These are phyloP conservation scores for Dysidea cf. avara DNA, from an alignment of 37 sponge, comb jelly and placozoan species.

Conservation along the genomic window DNA sequence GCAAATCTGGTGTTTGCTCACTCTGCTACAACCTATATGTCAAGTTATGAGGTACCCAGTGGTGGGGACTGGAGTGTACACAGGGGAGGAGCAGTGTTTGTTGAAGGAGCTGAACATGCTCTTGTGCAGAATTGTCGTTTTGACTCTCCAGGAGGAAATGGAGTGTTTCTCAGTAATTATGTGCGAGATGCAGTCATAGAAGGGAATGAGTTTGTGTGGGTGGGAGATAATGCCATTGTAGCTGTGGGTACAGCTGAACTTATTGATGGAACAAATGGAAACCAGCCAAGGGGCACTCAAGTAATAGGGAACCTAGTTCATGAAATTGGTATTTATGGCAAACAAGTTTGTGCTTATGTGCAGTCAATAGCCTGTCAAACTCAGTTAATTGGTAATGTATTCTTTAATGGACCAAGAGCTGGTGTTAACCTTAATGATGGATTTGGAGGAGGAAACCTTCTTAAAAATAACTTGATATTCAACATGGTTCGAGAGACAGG, in stretches of 20 bases:
- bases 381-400: slow-evolving; percentile 30
- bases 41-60: slow-evolving; percentile 51
- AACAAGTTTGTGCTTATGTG: slow-evolving; percentile 44
- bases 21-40: slow-evolving; percentile 47
- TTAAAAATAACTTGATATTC: slow-evolving; percentile 47
- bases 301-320: slow-evolving; percentile 49
- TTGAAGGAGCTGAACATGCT: slow-evolving; percentile 33
- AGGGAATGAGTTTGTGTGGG: slow-evolving; percentile 31
- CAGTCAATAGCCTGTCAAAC: slow-evolving; percentile 40
- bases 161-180: slow-evolving; percentile 37
- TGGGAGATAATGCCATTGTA: slow-evolving; percentile 60
- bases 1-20: slow-evolving; percentile 43
- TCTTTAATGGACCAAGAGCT: slow-evolving; percentile 62
- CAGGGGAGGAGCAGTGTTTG: slow-evolving; percentile 43
- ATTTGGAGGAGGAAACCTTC: slow-evolving; percentile 49
- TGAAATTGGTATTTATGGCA: slow-evolving; percentile 62
- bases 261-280: slow-evolving; percentile 48
- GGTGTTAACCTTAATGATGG: slow-evolving; percentile 70
- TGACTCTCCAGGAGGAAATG: slow-evolving; percentile 59
- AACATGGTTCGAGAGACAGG: slow-evolving; percentile 61
- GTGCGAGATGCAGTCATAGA: slow-evolving; percentile 30
- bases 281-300: slow-evolving; percentile 40
- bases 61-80: slow-evolving; percentile 65
- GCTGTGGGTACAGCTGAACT: slow-evolving; percentile 31
- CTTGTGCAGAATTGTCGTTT: slow-evolving; percentile 30